phyloP scores from a whole-genome alignment of 2,797 vertebrate species.

The Ctenochaetus hawaiiensis region DNA sequence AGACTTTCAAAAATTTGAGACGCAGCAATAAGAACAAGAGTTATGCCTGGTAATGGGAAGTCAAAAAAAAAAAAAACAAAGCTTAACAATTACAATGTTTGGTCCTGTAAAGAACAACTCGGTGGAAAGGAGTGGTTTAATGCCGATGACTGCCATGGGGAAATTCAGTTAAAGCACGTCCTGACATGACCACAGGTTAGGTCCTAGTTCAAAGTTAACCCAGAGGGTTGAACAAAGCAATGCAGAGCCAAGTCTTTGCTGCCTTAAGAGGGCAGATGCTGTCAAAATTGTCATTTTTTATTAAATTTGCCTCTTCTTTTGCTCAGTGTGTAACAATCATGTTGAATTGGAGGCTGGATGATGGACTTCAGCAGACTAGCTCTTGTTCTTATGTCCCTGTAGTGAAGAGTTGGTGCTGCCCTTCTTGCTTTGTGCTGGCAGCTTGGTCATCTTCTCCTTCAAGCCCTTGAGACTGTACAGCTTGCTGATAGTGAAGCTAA shows the following conservation, averaged over 20 bases:
- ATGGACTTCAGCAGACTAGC: slow-evolving; percentile 32
- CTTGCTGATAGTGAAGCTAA: slow-evolving; percentile 52
- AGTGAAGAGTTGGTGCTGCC: slow-evolving; percentile 19
- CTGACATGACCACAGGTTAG: not conserved
- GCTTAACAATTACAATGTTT: not conserved
- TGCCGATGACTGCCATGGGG: not conserved
- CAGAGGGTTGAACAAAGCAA: too few relatives aligned
- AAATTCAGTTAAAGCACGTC: not conserved
- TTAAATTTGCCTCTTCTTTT: not conserved
- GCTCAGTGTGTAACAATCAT: not conserved
- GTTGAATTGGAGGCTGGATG: not conserved
- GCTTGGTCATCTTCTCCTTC: slow-evolving; percentile 67
- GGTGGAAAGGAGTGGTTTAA: not conserved
- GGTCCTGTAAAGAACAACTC: not conserved
- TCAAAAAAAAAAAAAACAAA: not conserved
- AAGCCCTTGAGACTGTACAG: slow-evolving; percentile 68
- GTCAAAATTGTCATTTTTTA: not conserved
- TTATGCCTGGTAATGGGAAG: not conserved
- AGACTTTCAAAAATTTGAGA: too few relatives aligned
- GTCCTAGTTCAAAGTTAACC: not conserved
- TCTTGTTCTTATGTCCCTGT: slow-evolving; percentile 50
- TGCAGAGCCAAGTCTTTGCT: not conserved
- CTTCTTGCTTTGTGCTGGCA: slow-evolving; percentile 46
- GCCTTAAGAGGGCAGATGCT: not conserved
- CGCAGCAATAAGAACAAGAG: not conserved